These are phyloP conservation scores for Propsilocerus akamusi DNA, from an alignment of 1,140 invertebrate species.

Conservation along the genomic window DNA sequence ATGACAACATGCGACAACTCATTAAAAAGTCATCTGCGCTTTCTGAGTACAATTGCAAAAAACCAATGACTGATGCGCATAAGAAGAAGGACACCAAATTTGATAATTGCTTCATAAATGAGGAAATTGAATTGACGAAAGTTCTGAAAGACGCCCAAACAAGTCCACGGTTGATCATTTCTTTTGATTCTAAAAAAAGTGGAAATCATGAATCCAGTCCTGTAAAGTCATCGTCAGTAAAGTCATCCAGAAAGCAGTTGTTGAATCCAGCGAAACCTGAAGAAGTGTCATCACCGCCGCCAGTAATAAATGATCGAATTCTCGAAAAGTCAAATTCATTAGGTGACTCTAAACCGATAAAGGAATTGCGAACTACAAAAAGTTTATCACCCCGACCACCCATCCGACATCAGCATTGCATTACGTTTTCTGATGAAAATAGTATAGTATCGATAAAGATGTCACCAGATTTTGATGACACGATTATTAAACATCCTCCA, in stretches of 20 bases:
- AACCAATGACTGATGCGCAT: background rate
- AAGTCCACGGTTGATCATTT: too few relatives aligned
- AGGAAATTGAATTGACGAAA: background rate
- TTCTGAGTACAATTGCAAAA: background rate
- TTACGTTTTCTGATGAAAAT: conserved; percentile 8
- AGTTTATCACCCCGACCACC: conserved; percentile 9
- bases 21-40: background rate
- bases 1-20: background rate
- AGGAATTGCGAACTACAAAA: conserved; percentile 7
- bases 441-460: conserved; percentile 7
- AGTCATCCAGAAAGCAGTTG: background rate
- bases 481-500: conserved; percentile 8
- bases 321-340: conserved; percentile 10
- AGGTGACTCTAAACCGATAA: conserved; percentile 6
- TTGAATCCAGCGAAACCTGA: background rate
- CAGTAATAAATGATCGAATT: background rate
- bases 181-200: too few relatives aligned
- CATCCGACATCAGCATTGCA: conserved; percentile 8
- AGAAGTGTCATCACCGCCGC: background rate
- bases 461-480: conserved; percentile 4
- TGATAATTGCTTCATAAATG: background rate
- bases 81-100: background rate
- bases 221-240: background rate
- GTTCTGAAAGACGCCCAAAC: background rate
- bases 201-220: background rate